Conservation (phyloP, 2,113 vertebrate species). For the Dicrurus megarhynchus region DNA sequence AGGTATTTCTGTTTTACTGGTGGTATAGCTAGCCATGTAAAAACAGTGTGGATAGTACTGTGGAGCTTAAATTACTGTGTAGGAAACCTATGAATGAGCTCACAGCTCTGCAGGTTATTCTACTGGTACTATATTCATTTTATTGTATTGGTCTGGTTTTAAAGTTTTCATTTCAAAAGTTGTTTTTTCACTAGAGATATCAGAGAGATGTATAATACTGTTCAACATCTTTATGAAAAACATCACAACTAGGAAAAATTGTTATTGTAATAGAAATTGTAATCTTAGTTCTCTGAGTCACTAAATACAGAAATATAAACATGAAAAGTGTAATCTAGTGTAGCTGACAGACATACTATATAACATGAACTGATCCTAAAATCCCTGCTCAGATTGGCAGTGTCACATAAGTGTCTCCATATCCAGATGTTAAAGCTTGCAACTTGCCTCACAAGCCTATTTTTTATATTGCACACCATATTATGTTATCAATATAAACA, state of each 20-base stretch:
- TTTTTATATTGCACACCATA: not conserved
- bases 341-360: not conserved
- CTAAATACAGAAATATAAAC: not conserved
- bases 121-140: not conserved
- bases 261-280: not conserved
- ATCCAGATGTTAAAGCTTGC: not conserved
- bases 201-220: not conserved
- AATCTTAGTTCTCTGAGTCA: not conserved
- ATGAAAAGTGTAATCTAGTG: not conserved
- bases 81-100: not conserved
- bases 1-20: not conserved
- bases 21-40: not conserved
- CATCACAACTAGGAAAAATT: not conserved
- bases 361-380: not conserved
- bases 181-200: not conserved
- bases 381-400: not conserved
- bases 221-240: not conserved
- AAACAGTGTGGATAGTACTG: not conserved
- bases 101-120: not conserved
- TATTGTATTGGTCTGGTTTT: not conserved
- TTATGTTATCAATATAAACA: not conserved
- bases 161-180: not conserved
- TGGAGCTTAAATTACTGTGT: not conserved
- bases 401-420: not conserved
- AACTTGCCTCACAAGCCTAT: not conserved